phyloP scores from a whole-genome alignment of 2,888 invertebrate genomes.

The Thereva nobilitata region DNA sequence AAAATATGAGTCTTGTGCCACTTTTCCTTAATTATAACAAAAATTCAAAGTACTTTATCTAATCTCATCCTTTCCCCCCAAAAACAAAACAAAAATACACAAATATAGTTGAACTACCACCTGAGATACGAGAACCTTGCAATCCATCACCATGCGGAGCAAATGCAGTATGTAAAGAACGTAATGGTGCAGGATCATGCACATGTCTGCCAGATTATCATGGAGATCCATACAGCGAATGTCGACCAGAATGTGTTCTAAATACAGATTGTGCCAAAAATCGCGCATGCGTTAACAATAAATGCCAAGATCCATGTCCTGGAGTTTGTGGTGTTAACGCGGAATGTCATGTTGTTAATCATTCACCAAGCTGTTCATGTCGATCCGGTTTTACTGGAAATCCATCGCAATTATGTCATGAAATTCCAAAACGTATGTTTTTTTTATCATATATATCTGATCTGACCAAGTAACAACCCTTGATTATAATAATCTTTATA shows the following conservation, averaged over 20 bases:
- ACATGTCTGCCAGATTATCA: constrained; percentile 79
- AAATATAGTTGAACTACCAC: constrained; percentile 58
- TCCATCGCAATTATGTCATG: constrained; percentile 66
- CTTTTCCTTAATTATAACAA: too few relatives aligned
- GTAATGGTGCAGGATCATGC: constrained; percentile 82
- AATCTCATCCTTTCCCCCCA: too few relatives aligned
- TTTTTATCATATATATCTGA: constrained; percentile 45
- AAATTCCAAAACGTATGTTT: constrained; percentile 62
- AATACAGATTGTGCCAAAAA: constrained; percentile 79
- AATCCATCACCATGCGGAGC: constrained; percentile 86
- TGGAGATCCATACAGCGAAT: constrained; percentile 85
- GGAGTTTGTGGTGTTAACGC: constrained; percentile 82
- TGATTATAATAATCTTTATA: constrained; percentile 38
- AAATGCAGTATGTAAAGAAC: constrained; percentile 81
- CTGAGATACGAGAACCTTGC: constrained; percentile 72
- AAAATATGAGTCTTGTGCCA: too few relatives aligned
- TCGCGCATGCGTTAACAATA: constrained; percentile 81
- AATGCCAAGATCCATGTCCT: constrained; percentile 82
- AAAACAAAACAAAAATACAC: not conserved
- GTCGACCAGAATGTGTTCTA: constrained; percentile 82
- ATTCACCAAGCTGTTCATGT: constrained; percentile 80
- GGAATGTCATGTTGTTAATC: constrained; percentile 78
- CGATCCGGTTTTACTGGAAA: constrained; percentile 78
- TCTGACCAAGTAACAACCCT: constrained; percentile 53
- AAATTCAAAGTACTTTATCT: too few relatives aligned